Conservation (phyloP, 1,140 invertebrate genomes). For the Venturia canescens region DNA sequence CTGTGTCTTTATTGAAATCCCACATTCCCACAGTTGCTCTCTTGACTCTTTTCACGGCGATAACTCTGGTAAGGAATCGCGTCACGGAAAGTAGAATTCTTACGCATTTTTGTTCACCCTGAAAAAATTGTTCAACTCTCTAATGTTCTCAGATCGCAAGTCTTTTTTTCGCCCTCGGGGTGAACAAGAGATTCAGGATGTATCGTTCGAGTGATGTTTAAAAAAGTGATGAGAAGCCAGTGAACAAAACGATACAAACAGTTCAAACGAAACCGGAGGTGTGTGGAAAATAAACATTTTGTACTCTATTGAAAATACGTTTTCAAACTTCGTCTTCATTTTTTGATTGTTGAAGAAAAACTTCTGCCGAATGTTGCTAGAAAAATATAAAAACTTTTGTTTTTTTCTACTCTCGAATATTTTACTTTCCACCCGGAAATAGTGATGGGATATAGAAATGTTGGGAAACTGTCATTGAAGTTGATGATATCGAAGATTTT, state of each 20-base stretch:
- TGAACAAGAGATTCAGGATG: slow-evolving; percentile 51
- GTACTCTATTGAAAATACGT: no score
- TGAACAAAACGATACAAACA: slow-evolving; percentile 24
- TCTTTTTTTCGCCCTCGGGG: slow-evolving; percentile 53
- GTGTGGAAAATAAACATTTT: slow-evolving; percentile 1
- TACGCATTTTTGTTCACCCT: neutral
- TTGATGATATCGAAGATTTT: slow-evolving; percentile 45
- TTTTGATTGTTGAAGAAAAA: no score
- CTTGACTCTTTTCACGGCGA: slow-evolving; percentile 53
- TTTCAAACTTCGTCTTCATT: no score
- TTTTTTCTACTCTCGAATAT: no score
- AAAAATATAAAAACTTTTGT: no score
- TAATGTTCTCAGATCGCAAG: slow-evolving; percentile 40
- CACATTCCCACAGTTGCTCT: slow-evolving; percentile 58
- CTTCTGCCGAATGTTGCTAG: no score
- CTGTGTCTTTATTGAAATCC: slow-evolving; percentile 59
- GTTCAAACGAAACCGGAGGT: neutral
- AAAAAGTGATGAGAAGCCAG: slow-evolving; percentile 4
- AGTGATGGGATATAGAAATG: slow-evolving; percentile 15
- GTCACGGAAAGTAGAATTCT: neutral
- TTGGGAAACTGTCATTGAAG: slow-evolving; percentile 16
- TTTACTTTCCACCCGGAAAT: no score
- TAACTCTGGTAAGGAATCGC: slow-evolving; percentile 53
- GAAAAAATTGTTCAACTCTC: neutral
- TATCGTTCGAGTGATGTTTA: slow-evolving; percentile 32